These are phyloP conservation scores for Drosophila birchii DNA, from an alignment of 2,888 invertebrate species.

Conservation along the genomic window DNA sequence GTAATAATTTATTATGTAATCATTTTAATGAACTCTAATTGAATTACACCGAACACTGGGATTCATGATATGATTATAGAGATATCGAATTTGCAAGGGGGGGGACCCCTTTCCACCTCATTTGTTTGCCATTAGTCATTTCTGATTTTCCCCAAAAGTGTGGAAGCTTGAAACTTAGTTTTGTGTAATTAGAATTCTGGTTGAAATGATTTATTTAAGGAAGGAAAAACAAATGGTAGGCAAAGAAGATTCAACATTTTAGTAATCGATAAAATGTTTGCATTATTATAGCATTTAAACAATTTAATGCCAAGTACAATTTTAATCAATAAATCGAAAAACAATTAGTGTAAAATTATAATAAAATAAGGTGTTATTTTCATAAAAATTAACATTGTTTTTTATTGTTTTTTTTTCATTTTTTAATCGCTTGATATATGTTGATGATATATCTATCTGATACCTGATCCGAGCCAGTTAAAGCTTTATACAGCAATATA, in stretches of 20 bases:
- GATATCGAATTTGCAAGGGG: constrained; percentile 16
- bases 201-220: not conserved
- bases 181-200: constrained; percentile 3
- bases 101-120: not conserved
- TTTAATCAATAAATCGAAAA: too few relatives aligned
- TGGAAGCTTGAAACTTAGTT: not conserved
- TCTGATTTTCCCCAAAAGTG: not conserved
- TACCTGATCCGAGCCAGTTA: too few relatives aligned
- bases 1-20: constrained; percentile 74
- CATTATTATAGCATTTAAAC: too few relatives aligned
- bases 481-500: too few relatives aligned
- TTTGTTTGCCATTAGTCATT: constrained; percentile 7
- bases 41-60: constrained; percentile 57
- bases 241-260: not conserved
- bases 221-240: not conserved
- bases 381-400: too few relatives aligned
- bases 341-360: too few relatives aligned
- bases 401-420: too few relatives aligned
- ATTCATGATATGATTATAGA: constrained; percentile 38
- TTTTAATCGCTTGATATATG: too few relatives aligned
- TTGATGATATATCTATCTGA: too few relatives aligned
- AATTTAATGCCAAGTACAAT: too few relatives aligned
- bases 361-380: too few relatives aligned
- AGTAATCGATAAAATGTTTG: too few relatives aligned
- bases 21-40: constrained; percentile 76